phyloP scores from a whole-genome alignment of 2,797 vertebrate species.

The Microctenopoma lineatum region DNA sequence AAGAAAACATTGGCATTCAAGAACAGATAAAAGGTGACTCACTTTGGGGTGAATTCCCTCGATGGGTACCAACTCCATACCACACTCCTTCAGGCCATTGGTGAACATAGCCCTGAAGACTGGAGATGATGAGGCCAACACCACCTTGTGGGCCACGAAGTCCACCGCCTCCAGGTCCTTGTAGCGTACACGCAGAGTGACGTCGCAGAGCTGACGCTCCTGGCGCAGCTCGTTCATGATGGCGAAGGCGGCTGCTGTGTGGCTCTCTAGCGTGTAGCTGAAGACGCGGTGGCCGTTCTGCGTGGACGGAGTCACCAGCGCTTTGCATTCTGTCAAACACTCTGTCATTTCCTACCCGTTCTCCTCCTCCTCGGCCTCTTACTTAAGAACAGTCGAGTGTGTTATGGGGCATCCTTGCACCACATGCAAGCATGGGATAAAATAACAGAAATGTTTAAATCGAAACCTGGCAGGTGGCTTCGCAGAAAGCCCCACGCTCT shows the following conservation, averaged over 20 bases:
- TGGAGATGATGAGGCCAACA: conserved; percentile 92
- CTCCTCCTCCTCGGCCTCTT: conserved; percentile 71
- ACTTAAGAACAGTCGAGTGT: conserved; percentile 64
- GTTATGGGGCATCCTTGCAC: conserved; percentile 65
- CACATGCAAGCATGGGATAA: conserved; percentile 39
- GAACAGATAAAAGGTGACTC: conserved; percentile 29
- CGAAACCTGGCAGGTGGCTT: conserved; percentile 7
- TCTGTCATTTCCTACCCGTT: conserved; percentile 79
- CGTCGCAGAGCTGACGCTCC: conserved; percentile 91
- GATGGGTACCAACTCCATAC: conserved; percentile 93
- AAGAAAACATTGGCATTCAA: neutral
- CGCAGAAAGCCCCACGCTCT: conserved; percentile 1
- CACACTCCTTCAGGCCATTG: conserved; percentile 90
- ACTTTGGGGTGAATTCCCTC: conserved; percentile 93
- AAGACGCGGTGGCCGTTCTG: conserved; percentile 90
- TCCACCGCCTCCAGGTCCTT: conserved; percentile 86
- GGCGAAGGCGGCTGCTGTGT: conserved; percentile 90
- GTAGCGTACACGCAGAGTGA: conserved; percentile 91
- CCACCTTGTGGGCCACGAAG: conserved; percentile 93
- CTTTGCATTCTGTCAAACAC: conserved; percentile 90
- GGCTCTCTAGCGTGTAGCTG: conserved; percentile 94
- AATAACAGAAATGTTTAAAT: conserved; percentile 29
- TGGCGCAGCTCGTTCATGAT: conserved; percentile 95
- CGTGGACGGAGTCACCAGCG: conserved; percentile 93
- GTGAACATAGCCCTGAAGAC: conserved; percentile 97